Conservation (phyloP, 2,797 vertebrate genomes). For the Picus viridis region DNA sequence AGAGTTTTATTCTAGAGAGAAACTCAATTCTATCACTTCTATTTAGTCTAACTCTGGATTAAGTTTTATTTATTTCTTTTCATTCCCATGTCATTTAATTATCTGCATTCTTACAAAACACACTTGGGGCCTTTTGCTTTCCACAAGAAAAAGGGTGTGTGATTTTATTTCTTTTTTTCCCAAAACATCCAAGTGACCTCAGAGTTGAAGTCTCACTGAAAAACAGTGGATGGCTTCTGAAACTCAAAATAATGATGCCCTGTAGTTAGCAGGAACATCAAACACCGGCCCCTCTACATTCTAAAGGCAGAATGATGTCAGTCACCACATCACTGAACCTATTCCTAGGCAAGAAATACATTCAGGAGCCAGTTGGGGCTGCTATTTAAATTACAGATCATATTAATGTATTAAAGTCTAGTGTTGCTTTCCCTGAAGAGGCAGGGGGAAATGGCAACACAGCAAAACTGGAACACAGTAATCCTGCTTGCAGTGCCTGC, state of each 20-base stretch:
- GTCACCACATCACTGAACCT: background rate
- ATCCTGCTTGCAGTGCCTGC: background rate
- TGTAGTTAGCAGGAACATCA: background rate
- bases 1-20: background rate
- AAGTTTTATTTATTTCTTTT: conserved; percentile 39
- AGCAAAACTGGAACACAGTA: background rate
- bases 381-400: conserved; percentile 15
- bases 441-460: background rate
- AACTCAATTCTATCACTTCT: background rate
- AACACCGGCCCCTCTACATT: background rate
- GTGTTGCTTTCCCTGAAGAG: background rate
- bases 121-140: background rate
- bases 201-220: background rate
- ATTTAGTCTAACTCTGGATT: background rate
- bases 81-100: background rate
- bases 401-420: conserved; percentile 16
- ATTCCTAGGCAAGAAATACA: background rate
- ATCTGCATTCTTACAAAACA: background rate
- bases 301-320: background rate
- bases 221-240: background rate
- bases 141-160: background rate
- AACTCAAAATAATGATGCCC: background rate
- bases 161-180: background rate
- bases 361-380: background rate
- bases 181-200: background rate